Evolutionary conservation across 2,888 invertebrate genomes (phyloP).

Genomic region (Dioctria linearis): DNA sequence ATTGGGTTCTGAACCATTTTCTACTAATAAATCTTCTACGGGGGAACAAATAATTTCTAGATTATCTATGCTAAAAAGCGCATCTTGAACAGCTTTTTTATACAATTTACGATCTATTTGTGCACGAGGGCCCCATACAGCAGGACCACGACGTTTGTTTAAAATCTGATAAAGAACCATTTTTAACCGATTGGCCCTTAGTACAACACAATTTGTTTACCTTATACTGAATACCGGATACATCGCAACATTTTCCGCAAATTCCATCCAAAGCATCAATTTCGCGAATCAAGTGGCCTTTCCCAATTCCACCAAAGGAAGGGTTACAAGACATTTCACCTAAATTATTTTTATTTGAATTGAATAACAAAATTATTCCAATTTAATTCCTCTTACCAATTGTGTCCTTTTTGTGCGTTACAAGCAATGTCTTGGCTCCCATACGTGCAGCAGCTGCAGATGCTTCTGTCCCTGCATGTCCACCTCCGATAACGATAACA

Average conservation of each 20-base stretch:
- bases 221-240: slow-evolving; percentile 86
- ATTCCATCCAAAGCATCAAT: slow-evolving; percentile 91
- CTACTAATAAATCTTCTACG: slow-evolving; percentile 84
- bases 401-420: slow-evolving; percentile 88
- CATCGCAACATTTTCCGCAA: slow-evolving; percentile 85
- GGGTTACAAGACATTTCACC: slow-evolving; percentile 96
- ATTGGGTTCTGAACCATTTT: slow-evolving; percentile 60
- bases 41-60: slow-evolving; percentile 79
- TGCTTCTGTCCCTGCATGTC: slow-evolving; percentile 93
- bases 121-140: slow-evolving; percentile 90
- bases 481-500: slow-evolving; percentile 90
- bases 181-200: too few relatives aligned
- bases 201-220: slow-evolving; percentile 64
- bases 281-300: slow-evolving; percentile 90
- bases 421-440: slow-evolving; percentile 83
- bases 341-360: slow-evolving; percentile 63
- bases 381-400: slow-evolving; percentile 75
- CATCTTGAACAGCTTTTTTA: slow-evolving; percentile 81
- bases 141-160: slow-evolving; percentile 87
- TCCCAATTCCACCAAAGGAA: slow-evolving; percentile 93
- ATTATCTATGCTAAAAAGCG: slow-evolving; percentile 77
- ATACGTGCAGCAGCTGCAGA: slow-evolving; percentile 87
- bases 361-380: slow-evolving; percentile 3
- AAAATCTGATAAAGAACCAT: slow-evolving; percentile 72
- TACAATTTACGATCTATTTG: slow-evolving; percentile 90